Evolutionary conservation across 2,113 vertebrate species (phyloP).

Genomic region (Poeciliopsis retropinna): DNA sequence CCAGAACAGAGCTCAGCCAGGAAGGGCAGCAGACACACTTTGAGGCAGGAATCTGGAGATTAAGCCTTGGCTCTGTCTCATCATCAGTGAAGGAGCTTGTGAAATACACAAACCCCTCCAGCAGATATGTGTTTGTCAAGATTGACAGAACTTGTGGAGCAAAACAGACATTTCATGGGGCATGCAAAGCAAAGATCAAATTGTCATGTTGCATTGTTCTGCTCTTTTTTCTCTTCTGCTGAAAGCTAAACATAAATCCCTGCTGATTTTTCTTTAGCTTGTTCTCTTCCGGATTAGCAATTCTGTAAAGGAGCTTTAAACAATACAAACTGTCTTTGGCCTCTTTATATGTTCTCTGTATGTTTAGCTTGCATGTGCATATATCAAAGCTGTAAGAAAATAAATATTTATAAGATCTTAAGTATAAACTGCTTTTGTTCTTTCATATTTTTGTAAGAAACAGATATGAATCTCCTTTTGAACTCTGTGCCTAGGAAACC

Average conservation of each 20-base stretch:
- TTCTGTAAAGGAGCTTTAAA: neutral
- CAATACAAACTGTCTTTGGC: neutral
- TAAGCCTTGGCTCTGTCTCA: neutral
- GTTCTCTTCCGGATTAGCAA: neutral
- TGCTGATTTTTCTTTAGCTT: neutral
- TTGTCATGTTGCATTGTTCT: neutral
- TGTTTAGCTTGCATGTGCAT: conserved; percentile 74
- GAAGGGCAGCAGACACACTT: too few relatives aligned
- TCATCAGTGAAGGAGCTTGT: too few relatives aligned
- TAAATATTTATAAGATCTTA: conserved; percentile 76
- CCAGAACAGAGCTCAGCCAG: too few relatives aligned
- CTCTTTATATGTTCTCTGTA: neutral
- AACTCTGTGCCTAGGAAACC: neutral
- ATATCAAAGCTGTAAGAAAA: conserved; percentile 56
- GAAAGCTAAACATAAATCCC: too few relatives aligned
- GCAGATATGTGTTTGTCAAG: neutral
- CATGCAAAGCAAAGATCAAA: neutral
- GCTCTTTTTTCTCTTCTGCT: too few relatives aligned
- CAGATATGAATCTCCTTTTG: neutral
- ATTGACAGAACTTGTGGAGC: neutral
- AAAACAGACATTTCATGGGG: neutral
- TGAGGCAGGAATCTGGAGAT: too few relatives aligned
- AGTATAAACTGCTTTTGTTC: conserved; percentile 15
- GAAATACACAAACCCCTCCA: neutral
- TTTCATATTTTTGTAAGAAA: neutral